Base-by-base conservation (phyloP, 1,140 invertebrate genomes). In the Papilio dardanus region DNA sequence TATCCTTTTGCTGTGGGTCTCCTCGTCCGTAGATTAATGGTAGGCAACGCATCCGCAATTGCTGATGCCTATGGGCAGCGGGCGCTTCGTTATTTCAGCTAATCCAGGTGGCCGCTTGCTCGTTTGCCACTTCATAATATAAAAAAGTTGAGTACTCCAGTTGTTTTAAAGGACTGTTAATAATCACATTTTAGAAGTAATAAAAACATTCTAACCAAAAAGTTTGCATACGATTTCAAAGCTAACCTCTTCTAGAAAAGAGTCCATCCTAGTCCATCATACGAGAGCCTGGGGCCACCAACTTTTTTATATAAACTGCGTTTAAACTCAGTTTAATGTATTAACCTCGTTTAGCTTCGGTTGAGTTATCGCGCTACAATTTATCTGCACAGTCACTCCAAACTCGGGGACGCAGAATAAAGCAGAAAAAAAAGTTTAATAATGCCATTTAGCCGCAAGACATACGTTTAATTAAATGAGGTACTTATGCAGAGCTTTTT, bases 291-390 rank as follows among this genome's bases (percentile, higher is more conserved):
- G 81, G 50, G 77, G 83, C 76, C 77, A 81, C 82, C 77, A 50
- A 68, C 79, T 83, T 71, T 71, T 50, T 79, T 77, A 79, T 76
- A 68, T 71, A 77, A 84, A 83, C 85, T 82, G 79, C 74, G 79
- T 77, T 86, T 85, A 87, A 91, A 88, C 88, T 88, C 84, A 74
- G 85, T 86, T 91, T 89, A 92, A 90, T 86, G 88, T 90, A 89
- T 91, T 88, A 90, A 88, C 86, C 87, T 88, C 88, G 86, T 88
- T 90, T 87, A 83, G 71, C 83, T 42, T 30, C 46, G 30, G 62
- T 74, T 84, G 85, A 90, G 74, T 92, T 92, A 92, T 91, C 87
- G 84, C 81, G 42, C 67, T 71, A 83, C 87, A 84, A 90, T 89
- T 92, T 89, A 89, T 89, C 85, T 82, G 81, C 77, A 74, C 75